Base-by-base conservation (phyloP, 2,888 invertebrate species). In the Epistrophella euchroma region DNA sequence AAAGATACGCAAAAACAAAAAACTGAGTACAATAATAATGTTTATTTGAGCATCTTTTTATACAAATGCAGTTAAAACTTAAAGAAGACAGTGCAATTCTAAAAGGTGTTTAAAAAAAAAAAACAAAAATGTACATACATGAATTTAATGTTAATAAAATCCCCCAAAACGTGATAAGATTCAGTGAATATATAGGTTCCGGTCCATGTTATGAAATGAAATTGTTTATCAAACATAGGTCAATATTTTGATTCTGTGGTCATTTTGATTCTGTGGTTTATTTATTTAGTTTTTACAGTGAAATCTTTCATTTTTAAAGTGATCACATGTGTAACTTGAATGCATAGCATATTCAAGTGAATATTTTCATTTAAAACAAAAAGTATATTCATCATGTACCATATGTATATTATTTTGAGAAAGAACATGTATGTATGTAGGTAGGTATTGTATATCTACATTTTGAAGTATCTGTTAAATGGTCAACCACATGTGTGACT, bases 191-290 rank as follows among this genome's bases (percentile, higher is more conserved):
- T 40, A 56, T 62, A 22, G 72, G 79, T 79, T 84, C 84, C 79
- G 79, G 71, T 84, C 64, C 32, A 47, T 9, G 28, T 25, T 15
- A 32, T 58, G 25, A 28, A 43, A 52, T 45, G 60, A 13, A 47
- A 52, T 13, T 47, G 58, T 74, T 84, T 84, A 74, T 79, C 79
- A 75, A 58, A 72, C 79, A 56, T 60, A 70, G 75, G 74, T 81
- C 56, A 71, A 73, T 64, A 32, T 64, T 32, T 78, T 22, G 70
- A 78, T 74, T 52, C 55, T 73, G 62, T 55, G 32, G 43, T 68
- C 35, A 37, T 60, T n/a, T n/a, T n/a, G n/a, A 25, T 60, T 28
- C 13, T 40, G 10, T 11, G n/a, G n/a, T 64, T 40, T 22, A 19
- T 11, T 25, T 43, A 9, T 10, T n/a, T 2, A 11, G 17, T 4